Percentiles rank a stretch among this genome's conserved stretches.
These are phyloP conservation scores for Euproctis similis DNA, from an alignment of 2,888 invertebrate genomes.

Conservation along the genomic window DNA sequence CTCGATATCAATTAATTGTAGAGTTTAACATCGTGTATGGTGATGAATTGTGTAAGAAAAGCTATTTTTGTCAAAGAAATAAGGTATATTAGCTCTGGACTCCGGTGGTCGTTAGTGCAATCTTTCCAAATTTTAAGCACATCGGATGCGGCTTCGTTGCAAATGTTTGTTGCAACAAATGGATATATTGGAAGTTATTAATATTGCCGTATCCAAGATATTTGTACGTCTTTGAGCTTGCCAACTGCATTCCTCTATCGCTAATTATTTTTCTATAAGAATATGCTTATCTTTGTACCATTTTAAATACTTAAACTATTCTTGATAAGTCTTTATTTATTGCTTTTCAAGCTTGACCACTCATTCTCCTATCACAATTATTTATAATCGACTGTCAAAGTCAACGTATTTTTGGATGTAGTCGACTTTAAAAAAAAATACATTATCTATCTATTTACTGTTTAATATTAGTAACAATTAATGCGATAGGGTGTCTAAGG, in stretches of 20 bases:
- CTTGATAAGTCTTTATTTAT: no score
- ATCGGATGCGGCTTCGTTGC: slow-evolving; percentile 7
- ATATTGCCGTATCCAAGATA: slow-evolving; percentile 5
- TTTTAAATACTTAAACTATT: slow-evolving; percentile 20
- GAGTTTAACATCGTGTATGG: slow-evolving; percentile 48
- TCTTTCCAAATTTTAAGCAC: slow-evolving; percentile 17
- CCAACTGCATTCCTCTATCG: slow-evolving; percentile 21
- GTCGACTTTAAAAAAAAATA: no score
- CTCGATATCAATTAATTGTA: slow-evolving; percentile 63
- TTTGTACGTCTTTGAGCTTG: slow-evolving; percentile 15
- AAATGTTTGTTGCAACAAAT: no score
- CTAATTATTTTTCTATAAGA: slow-evolving; percentile 34
- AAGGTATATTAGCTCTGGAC: slow-evolving; percentile 55
- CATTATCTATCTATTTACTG: no score
- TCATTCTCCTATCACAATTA: no score
- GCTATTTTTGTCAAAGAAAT: slow-evolving; percentile 70
- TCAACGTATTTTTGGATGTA: no score
- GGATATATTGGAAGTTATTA: no score
- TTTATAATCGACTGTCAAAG: no score
- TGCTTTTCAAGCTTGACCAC: slow-evolving; percentile 26
- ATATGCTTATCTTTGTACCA: slow-evolving; percentile 22
- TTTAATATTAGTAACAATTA: no score
- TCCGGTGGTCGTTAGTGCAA: slow-evolving; percentile 58
- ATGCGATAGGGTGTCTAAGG: no score
- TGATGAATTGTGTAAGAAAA: slow-evolving; percentile 52